A percentile compares a stretch with the other conserved stretches of the same genome.
phyloP scores from a whole-genome alignment of 1,140 invertebrate genomes.

The Laupala kohalensis region DNA sequence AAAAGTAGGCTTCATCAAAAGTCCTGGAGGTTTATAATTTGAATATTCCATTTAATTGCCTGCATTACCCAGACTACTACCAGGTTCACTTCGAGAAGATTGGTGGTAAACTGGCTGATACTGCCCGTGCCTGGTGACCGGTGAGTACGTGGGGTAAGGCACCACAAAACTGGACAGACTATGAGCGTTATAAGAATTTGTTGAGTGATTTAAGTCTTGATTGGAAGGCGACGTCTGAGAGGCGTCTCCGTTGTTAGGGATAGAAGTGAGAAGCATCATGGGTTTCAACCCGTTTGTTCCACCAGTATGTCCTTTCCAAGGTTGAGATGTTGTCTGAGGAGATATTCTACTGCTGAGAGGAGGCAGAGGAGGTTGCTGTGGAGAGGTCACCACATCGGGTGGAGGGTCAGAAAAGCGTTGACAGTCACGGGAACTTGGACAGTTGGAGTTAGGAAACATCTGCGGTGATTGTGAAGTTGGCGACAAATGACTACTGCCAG shows the following conservation, averaged over 20 bases:
- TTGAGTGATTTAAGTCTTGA: conserved; percentile 1
- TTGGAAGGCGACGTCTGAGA: not conserved
- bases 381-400: conserved; percentile 10
- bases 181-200: conserved; percentile 9
- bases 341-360: not conserved
- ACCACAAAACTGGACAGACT: conserved; percentile 11
- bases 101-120: conserved; percentile 13
- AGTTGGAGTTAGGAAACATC: not conserved
- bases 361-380: conserved; percentile 3
- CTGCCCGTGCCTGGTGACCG: conserved; percentile 3
- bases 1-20: no score
- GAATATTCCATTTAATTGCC: not conserved
- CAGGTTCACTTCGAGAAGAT: conserved; percentile 11
- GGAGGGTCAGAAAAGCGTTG: conserved; percentile 12
- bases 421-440: not conserved
- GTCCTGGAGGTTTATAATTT: no score
- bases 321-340: not conserved
- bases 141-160: conserved; percentile 1
- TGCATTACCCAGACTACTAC: not conserved
- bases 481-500: not conserved
- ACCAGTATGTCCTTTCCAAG: not conserved
- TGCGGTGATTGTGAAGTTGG: not conserved
- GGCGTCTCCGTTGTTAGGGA: not conserved
- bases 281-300: conserved; percentile 3
- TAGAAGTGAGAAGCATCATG: conserved; percentile 3